Evolutionary conservation across 1,140 invertebrate species (phyloP).

Genomic region (Nebria ingens): DNA sequence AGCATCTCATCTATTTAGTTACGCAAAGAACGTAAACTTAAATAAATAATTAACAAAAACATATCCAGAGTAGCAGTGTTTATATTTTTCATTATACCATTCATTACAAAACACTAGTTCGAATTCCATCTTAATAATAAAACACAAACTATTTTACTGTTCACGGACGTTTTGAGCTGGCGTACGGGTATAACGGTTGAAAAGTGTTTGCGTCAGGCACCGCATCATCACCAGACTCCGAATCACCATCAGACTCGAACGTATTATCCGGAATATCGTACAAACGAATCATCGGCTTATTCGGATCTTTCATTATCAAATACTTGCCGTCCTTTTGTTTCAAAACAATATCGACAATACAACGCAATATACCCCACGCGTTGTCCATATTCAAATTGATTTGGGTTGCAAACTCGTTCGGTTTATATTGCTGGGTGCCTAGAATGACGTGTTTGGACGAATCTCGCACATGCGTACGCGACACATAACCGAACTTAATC

Average conservation of each 20-base stretch:
- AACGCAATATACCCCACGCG: constrained; percentile 97
- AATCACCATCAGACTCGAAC: constrained; percentile 94
- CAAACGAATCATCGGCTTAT: constrained; percentile 91
- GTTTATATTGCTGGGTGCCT: constrained; percentile 97
- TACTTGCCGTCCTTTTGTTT: constrained; percentile 96
- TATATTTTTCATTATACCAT: not conserved
- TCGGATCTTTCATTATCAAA: constrained; percentile 98
- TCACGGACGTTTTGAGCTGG: not conserved
- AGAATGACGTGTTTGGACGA: constrained; percentile 95
- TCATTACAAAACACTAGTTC: not conserved
- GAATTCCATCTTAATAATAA: constrained; percentile 1
- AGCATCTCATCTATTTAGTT: too few species aligned
- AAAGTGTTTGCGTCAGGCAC: constrained; percentile 28
- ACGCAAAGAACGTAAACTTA: too few species aligned
- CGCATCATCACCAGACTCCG: constrained; percentile 76
- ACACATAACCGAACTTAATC: constrained; percentile 98
- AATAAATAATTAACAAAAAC: not conserved
- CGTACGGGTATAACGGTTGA: constrained; percentile 29
- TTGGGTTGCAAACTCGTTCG: constrained; percentile 95
- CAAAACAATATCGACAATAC: constrained; percentile 96
- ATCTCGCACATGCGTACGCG: constrained; percentile 83
- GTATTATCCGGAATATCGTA: constrained; percentile 98
- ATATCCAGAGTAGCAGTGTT: not conserved
- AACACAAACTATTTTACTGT: not conserved
- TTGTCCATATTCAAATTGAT: constrained; percentile 99